phyloP scores from a whole-genome alignment of 2,113 vertebrate species.

The Platichthys stellatus region DNA sequence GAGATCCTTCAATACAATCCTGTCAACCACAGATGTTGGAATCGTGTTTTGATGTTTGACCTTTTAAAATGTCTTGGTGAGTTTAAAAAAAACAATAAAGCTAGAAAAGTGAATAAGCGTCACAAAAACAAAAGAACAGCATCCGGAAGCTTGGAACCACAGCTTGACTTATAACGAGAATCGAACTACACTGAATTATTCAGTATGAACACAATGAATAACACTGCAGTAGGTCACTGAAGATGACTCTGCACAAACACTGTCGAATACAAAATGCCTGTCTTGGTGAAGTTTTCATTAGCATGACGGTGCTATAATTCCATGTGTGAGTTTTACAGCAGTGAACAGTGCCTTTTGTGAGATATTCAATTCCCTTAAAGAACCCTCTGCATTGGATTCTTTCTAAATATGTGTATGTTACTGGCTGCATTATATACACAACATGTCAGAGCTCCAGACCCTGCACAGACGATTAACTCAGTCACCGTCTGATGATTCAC shows the following conservation, averaged over 20 bases:
- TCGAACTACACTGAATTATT: not conserved
- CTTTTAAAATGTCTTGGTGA: not conserved
- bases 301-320: not conserved
- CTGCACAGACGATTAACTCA: constrained; percentile 56
- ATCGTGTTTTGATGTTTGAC: not conserved
- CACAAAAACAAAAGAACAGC: not conserved
- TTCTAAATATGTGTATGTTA: not conserved
- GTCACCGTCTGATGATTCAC: constrained; percentile 85
- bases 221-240: not conserved
- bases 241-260: not conserved
- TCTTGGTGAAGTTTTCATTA: not conserved
- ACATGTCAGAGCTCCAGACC: not conserved
- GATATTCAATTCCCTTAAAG: not conserved
- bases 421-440: not conserved
- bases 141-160: not conserved
- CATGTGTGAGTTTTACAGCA: not conserved
- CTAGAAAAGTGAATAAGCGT: not conserved
- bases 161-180: not conserved
- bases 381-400: no score
- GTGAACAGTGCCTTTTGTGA: not conserved
- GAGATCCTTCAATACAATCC: not conserved
- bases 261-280: not conserved
- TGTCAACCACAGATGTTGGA: not conserved
- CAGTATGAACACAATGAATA: not conserved
- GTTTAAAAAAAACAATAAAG: not conserved